Evolutionary conservation across 2,888 invertebrate genomes (phyloP), one percentile per base, ranked within the genome.

Genomic region (Neoascia interrupta): DNA sequence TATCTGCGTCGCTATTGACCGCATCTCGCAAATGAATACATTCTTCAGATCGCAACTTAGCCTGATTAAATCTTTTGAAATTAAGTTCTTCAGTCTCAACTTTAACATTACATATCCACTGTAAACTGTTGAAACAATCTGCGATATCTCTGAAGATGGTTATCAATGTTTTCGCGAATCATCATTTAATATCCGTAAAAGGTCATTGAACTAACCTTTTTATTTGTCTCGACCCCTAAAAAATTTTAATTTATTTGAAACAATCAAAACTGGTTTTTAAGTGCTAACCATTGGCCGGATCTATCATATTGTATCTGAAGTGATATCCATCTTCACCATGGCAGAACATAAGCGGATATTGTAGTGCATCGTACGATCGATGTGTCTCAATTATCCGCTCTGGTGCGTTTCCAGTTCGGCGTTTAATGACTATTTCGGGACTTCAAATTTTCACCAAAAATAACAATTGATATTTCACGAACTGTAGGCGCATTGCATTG

Each of bases 121-220:
- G 36, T 16, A 43, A 60, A 51, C 41, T 41, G 60, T 37, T 69
- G 51, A 37, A 69, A 69, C 69, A 60, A 69, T 51, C 36, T 49
- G 18, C 58, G 49, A 58, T 45, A 69, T 69, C 36, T 69, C 49
- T 58, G 49, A 13, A 60, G 28, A 19, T 41, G 56, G 19, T 68
- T 69, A 15, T 47, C 58, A 23, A 23, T 23, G 41, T 23, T 23
- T 68, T 68, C 43, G 51, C 34, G 66, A 54, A 66, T 66, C 66
- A 66, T 66, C 54, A 66, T 41, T 31, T 23, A 31, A 54, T 66
- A 66, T 37, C 41, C 26, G 53, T 66, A 54, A 34, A 28, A 54
- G 39, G 53, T 54, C 54, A 54, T 43, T 39, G 54, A 21, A 31
- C 66, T 54, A 36, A 66, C 66, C 16, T 41, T 41, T 41, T 41